Percentiles rank a stretch among this genome's conserved stretches.
Evolutionary conservation across 2,113 vertebrate species (phyloP).

Genomic region (Sceloporus tristichus): DNA sequence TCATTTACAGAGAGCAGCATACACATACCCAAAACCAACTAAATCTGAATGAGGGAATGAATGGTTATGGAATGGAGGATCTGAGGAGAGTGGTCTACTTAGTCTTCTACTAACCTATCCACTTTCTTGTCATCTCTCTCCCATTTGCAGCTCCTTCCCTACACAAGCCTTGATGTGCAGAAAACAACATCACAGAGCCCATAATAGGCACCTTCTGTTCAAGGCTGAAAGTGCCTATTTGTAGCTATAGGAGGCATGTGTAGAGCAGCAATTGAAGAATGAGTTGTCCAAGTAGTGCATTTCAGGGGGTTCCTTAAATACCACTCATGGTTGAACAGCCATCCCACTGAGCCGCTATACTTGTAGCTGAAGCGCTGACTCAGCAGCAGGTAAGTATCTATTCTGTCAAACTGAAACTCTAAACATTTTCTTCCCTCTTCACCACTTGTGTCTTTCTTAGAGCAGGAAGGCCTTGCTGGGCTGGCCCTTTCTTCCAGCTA

Average conservation of each 20-base stretch:
- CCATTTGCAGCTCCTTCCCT: not conserved
- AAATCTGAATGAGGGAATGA: not conserved
- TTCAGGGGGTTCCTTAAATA: constrained; percentile 2
- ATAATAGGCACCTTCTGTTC: not conserved
- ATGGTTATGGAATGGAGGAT: not conserved
- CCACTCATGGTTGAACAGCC: constrained; percentile 1
- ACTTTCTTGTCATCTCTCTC: not conserved
- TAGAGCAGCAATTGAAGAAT: constrained; percentile 18
- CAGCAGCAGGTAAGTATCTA: not conserved
- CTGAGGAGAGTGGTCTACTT: not conserved
- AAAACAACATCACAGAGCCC: not conserved
- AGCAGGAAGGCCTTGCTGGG: not conserved
- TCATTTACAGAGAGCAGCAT: not conserved
- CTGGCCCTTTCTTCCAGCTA: not conserved
- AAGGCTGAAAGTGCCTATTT: constrained; percentile 17
- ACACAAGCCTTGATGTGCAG: not conserved
- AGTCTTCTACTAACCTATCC: constrained; percentile 17
- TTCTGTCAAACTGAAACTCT: not conserved
- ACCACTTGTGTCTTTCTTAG: not conserved
- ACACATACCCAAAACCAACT: not conserved
- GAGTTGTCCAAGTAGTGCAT: not conserved
- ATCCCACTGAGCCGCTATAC: not conserved
- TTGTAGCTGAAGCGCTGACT: not conserved
- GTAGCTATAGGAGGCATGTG: not conserved
- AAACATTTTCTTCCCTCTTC: too few species aligned